A percentile compares a stretch with the other conserved stretches of the same genome.
These are phyloP conservation scores for Ostrea denselamellosa DNA, from an alignment of 1,140 invertebrate species.

Conservation along the genomic window DNA sequence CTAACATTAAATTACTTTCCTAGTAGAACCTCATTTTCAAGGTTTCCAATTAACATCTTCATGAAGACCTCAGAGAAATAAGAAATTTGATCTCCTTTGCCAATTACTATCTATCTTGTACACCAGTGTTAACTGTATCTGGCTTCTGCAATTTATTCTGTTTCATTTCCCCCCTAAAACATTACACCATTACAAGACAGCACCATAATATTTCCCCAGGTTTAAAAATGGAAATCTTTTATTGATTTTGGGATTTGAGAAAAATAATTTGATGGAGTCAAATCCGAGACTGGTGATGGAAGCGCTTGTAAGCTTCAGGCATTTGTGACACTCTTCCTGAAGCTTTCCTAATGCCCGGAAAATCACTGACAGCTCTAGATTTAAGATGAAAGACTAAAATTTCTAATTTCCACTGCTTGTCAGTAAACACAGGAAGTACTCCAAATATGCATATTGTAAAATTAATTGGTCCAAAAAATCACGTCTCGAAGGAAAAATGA, in stretches of 20 bases:
- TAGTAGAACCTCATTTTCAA: neutral
- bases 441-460: neutral
- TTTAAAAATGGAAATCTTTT: conserved; percentile 36
- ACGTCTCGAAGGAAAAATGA: too few relatives aligned
- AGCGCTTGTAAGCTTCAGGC: conserved; percentile 12
- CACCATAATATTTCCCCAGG: neutral
- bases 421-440: neutral
- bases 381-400: neutral
- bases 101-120: neutral
- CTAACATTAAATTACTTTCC: neutral
- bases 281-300: conserved; percentile 17
- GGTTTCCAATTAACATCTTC: conserved; percentile 5
- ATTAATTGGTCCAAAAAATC: too few relatives aligned
- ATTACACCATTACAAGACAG: neutral
- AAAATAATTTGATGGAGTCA: conserved; percentile 29
- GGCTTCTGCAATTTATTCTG: neutral
- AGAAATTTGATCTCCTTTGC: conserved; percentile 25
- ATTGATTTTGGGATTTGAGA: conserved; percentile 30
- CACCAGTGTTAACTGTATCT: neutral
- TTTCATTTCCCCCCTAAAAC: neutral
- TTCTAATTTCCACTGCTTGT: neutral
- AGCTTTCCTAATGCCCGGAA: conserved; percentile 17
- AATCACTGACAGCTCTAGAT: neutral
- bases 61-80: neutral
- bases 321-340: conserved; percentile 24